phyloP scores from a whole-genome alignment of 2,797 vertebrate species.

The Natrix natrix region DNA sequence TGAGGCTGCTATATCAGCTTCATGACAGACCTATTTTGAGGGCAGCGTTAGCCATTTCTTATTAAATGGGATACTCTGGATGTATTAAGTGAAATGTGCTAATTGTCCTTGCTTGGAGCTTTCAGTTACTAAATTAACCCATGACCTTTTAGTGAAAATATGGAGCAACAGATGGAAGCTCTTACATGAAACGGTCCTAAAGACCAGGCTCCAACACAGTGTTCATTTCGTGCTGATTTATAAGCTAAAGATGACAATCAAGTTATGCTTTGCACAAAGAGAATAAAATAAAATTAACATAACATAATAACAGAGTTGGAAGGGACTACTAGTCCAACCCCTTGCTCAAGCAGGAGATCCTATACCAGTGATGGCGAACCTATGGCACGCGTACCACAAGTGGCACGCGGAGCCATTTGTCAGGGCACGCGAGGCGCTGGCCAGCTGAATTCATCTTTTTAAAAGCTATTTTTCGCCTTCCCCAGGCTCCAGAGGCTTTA shows the following conservation, averaged over 20 bases:
- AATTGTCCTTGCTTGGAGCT: slow-evolving; percentile 5
- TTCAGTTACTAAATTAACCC: slow-evolving; percentile 3
- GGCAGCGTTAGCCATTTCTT: background rate
- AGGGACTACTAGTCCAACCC: background rate
- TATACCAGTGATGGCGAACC: no score
- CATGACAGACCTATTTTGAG: background rate
- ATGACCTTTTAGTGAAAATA: slow-evolving; percentile 12
- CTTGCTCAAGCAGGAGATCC: background rate
- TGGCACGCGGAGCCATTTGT: no score
- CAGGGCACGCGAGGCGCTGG: no score
- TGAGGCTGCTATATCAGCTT: background rate
- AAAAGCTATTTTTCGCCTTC: no score
- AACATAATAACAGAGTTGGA: background rate
- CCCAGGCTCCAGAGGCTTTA: no score
- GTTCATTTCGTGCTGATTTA: background rate
- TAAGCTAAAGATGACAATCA: background rate
- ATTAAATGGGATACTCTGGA: background rate
- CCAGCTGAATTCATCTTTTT: no score
- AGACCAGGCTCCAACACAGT: background rate
- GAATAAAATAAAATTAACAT: background rate
- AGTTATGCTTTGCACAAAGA: background rate
- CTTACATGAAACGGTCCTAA: slow-evolving; percentile 1
- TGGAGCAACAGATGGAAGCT: background rate
- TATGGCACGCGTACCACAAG: no score
- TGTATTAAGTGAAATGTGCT: background rate